Conservation (phyloP, 2,797 vertebrate genomes). For the Ctenopoma multispine region DNA sequence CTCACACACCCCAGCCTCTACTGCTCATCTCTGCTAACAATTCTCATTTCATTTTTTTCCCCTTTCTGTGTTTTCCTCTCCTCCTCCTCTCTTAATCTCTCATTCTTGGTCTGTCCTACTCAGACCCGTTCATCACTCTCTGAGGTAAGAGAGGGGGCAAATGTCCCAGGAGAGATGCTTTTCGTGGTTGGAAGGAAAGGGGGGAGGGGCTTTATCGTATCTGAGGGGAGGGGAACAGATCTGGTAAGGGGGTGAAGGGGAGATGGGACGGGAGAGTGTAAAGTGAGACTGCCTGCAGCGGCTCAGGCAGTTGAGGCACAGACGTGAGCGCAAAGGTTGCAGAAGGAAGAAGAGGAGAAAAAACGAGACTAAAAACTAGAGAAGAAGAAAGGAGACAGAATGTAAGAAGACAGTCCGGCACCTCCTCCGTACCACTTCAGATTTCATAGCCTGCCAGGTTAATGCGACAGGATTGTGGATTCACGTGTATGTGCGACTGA, state of each 20-base stretch:
- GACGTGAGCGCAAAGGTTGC: conserved; percentile 70
- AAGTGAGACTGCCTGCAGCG: conserved; percentile 79
- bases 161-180: conserved; percentile 72
- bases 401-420: conserved; percentile 70
- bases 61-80: conserved; percentile 29
- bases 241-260: conserved; percentile 59
- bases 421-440: conserved; percentile 45
- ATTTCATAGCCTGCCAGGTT: conserved; percentile 47
- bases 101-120: conserved; percentile 47
- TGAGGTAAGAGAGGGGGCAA: conserved; percentile 65
- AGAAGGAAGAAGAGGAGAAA: conserved; percentile 57
- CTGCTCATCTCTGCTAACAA: conserved; percentile 45
- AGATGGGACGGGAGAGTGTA: conserved; percentile 67
- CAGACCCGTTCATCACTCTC: conserved; percentile 25
- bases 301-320: conserved; percentile 75
- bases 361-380: conserved; percentile 54
- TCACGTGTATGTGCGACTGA: conserved; percentile 2
- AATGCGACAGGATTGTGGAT: conserved; percentile 41
- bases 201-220: conserved; percentile 72
- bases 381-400: conserved; percentile 62
- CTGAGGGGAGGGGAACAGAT: conserved; percentile 67
- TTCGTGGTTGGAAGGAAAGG: conserved; percentile 63
- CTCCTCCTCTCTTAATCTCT: conserved; percentile 48
- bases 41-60: conserved; percentile 50
- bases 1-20: conserved; percentile 19